phyloP scores from a whole-genome alignment of 2,888 invertebrate genomes.

The Drosophila peninsularis region DNA sequence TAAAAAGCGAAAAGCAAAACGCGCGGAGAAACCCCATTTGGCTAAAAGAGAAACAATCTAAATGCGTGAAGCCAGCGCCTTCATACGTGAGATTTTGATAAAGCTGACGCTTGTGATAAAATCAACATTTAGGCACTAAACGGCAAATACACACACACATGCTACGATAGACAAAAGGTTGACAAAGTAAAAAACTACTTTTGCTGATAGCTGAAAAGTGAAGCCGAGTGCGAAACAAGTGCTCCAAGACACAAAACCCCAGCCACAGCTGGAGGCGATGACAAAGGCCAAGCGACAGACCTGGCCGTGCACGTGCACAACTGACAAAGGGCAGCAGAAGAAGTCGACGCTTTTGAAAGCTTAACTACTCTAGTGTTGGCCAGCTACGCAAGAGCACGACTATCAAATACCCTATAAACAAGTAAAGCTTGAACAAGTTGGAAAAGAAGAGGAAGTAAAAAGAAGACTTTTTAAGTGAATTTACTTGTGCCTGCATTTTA shows the following conservation, averaged over 20 bases:
- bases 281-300: constrained; percentile 7
- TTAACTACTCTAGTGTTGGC: neutral
- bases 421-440: neutral
- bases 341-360: neutral
- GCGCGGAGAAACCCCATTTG: constrained; percentile 27
- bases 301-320: constrained; percentile 22
- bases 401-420: constrained; percentile 11
- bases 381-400: neutral
- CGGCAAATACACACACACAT: constrained; percentile 4
- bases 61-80: constrained; percentile 29
- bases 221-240: constrained; percentile 25
- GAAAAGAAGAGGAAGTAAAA: no score
- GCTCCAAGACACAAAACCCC: constrained; percentile 7
- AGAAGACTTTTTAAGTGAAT: no score
- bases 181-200: constrained; percentile 13
- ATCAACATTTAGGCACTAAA: constrained; percentile 29
- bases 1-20: constrained; percentile 20
- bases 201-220: constrained; percentile 27
- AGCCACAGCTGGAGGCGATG: neutral
- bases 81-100: constrained; percentile 56
- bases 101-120: constrained; percentile 38
- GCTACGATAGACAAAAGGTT: constrained; percentile 23
- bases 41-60: constrained; percentile 19
- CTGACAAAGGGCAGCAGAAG: neutral
- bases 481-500: no score